Percentiles rank a stretch among this genome's conserved stretches.
These are phyloP conservation scores for Lithophane semibrunnea DNA, from an alignment of 2,888 invertebrate genomes.

Conservation along the genomic window DNA sequence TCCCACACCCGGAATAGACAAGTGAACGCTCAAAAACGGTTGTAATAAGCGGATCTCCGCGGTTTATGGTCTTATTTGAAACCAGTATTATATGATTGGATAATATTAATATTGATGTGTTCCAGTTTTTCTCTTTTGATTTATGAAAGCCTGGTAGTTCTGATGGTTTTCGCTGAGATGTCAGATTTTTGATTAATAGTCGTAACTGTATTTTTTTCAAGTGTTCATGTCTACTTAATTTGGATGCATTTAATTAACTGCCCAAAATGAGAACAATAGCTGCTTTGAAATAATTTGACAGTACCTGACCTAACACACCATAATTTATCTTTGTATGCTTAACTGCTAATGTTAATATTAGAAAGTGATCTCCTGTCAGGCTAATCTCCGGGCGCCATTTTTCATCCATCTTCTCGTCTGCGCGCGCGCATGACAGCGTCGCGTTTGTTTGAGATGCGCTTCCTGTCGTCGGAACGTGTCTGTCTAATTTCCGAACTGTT, in stretches of 20 bases:
- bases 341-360: slow-evolving; percentile 63
- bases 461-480: slow-evolving; percentile 77
- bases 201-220: slow-evolving; percentile 5
- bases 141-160: slow-evolving; percentile 56
- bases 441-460: slow-evolving; percentile 76
- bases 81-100: slow-evolving; percentile 68
- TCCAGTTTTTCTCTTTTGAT: slow-evolving; percentile 60
- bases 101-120: slow-evolving; percentile 70
- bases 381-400: slow-evolving; percentile 65
- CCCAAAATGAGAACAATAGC: slow-evolving; percentile 33
- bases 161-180: slow-evolving; percentile 25
- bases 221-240: slow-evolving; percentile 15
- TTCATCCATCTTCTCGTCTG: slow-evolving; percentile 68
- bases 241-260: slow-evolving; percentile 17
- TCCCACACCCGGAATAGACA: slow-evolving; percentile 84
- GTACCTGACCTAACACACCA: slow-evolving; percentile 63
- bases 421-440: slow-evolving; percentile 69
- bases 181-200: slow-evolving; percentile 44
- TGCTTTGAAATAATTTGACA: slow-evolving; percentile 44
- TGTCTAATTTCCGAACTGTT: slow-evolving; percentile 83
- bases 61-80: slow-evolving; percentile 67
- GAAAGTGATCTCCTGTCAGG: slow-evolving; percentile 65
- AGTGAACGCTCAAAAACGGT: slow-evolving; percentile 73
- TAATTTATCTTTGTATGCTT: slow-evolving; percentile 63
- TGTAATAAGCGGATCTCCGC: slow-evolving; percentile 80